Evolutionary conservation across 2,888 invertebrate species (phyloP).

Genomic region (Tiliacea aurago): DNA sequence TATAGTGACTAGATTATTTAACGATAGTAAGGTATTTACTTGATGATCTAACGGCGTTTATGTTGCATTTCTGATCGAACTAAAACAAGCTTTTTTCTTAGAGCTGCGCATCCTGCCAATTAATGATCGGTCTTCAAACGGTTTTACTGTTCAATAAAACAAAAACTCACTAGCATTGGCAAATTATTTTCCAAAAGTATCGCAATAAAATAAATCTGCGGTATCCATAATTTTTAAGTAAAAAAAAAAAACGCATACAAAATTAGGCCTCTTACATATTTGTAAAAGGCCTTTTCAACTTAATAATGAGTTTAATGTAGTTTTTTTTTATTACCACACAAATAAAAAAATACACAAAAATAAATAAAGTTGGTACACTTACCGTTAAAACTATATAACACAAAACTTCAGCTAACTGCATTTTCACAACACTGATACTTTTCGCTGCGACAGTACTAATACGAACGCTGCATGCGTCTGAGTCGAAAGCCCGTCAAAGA

Average conservation of each 20-base stretch:
- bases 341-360: too few species aligned
- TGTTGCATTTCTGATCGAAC: not conserved
- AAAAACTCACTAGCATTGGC: not conserved
- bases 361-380: slow-evolving; percentile 64
- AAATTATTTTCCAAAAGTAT: not conserved
- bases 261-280: too few species aligned
- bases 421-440: slow-evolving; percentile 71
- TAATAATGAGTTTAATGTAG: too few species aligned
- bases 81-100: not conserved
- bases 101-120: not conserved
- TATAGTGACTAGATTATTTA: not conserved
- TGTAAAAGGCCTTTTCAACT: too few species aligned
- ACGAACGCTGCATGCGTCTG: slow-evolving; percentile 67
- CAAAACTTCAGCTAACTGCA: slow-evolving; percentile 76
- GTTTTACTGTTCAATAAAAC: too few species aligned
- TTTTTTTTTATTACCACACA: too few species aligned
- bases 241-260: not conserved
- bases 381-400: slow-evolving; percentile 81
- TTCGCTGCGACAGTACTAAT: slow-evolving; percentile 28
- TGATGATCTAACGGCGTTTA: not conserved
- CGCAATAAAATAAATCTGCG: not conserved
- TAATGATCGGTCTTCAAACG: too few species aligned
- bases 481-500: slow-evolving; percentile 77
- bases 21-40: not conserved
- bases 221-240: not conserved